A percentile compares a stretch with the other conserved stretches of the same genome.
phyloP scores from a whole-genome alignment of 64 coral and sea anemone species.

The Acropora yongei region DNA sequence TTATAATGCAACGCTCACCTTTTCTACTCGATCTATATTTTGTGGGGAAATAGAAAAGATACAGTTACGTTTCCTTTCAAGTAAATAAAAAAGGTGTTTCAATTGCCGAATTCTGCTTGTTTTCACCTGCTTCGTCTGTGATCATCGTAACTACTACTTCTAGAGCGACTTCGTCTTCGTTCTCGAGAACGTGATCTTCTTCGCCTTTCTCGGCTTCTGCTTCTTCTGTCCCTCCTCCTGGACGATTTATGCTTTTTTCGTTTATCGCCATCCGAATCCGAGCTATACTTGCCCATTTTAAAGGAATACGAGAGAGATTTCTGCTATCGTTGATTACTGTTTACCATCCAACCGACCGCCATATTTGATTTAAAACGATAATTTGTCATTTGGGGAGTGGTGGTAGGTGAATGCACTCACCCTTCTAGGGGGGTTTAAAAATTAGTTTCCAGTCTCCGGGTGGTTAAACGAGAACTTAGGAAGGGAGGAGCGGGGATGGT shows the following conservation, averaged over 20 bases:
- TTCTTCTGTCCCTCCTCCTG: constrained; percentile 55
- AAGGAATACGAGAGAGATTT: neutral
- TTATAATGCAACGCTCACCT: neutral
- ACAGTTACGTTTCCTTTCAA: no score
- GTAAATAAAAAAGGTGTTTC: neutral
- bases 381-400: no score
- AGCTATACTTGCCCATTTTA: constrained; percentile 64
- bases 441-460: neutral
- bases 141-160: constrained; percentile 62
- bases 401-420: no score
- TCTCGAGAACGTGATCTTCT: constrained; percentile 52
- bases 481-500: no score
- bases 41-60: neutral
- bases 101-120: neutral
- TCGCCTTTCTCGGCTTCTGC: constrained; percentile 64
- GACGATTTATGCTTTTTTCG: constrained; percentile 54
- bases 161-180: constrained; percentile 49
- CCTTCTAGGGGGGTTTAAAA: neutral
- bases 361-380: neutral
- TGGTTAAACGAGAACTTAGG: no score
- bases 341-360: neutral
- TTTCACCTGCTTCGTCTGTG: constrained; percentile 52
- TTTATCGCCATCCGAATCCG: constrained; percentile 66
- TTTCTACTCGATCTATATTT: constrained; percentile 31
- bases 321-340: neutral